Conservation (phyloP, 2,888 invertebrate species). For the Trisateles emortualis region DNA sequence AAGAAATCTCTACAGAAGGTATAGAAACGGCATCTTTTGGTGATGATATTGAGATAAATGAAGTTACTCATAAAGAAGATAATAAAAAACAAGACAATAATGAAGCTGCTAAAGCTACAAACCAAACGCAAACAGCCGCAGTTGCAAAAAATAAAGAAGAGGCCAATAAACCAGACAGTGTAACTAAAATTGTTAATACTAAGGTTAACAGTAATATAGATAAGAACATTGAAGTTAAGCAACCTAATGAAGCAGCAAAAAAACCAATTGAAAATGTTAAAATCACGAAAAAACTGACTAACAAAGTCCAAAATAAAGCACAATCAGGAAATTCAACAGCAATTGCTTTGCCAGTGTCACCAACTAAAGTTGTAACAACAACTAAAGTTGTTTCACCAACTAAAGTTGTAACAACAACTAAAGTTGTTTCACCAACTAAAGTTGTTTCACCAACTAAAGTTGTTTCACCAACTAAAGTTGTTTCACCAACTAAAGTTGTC, state of each 20-base stretch:
- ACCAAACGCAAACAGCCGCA: neutral
- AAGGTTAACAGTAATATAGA: conserved; percentile 8
- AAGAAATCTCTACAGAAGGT: conserved; percentile 10
- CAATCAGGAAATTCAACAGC: neutral
- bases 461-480: neutral
- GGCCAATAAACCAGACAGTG: neutral
- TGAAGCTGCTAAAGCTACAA: neutral
- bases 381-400: neutral
- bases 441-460: neutral
- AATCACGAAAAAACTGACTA: no score
- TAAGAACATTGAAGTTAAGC: no score
- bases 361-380: neutral
- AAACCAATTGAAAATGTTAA: neutral
- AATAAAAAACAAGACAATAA: neutral
- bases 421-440: neutral
- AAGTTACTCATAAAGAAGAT: neutral
- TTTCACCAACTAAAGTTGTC: neutral
- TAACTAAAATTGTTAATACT: neutral
- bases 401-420: neutral
- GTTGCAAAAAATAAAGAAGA: neutral
- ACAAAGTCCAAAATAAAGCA: neutral
- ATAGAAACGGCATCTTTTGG: neutral
- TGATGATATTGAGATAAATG: neutral
- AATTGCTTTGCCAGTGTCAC: neutral
- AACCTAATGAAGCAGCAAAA: neutral